phyloP scores from a whole-genome alignment of 2,888 invertebrate genomes.

The Trisateles emortualis region DNA sequence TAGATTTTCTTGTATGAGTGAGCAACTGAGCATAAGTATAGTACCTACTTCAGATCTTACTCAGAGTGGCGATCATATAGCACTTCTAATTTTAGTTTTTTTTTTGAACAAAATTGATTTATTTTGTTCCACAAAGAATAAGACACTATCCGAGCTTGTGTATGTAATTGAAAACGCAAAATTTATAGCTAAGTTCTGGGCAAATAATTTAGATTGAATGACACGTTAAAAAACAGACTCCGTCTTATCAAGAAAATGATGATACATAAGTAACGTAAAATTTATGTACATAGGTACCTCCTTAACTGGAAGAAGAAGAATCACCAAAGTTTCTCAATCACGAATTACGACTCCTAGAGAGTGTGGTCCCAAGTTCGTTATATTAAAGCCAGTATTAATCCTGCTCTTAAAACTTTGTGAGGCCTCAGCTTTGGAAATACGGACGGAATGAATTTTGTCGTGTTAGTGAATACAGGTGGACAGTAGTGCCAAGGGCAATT shows the following conservation, averaged over 20 bases:
- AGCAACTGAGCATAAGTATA: too few species aligned
- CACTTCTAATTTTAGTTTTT: too few species aligned
- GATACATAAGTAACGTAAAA: not conserved
- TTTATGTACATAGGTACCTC: not conserved
- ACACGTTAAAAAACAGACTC: too few species aligned
- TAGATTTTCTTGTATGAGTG: too few species aligned
- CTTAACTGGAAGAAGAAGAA: conserved; percentile 16
- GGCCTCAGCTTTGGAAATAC: conserved; percentile 18
- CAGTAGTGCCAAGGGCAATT: conserved; percentile 37
- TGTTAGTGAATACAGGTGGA: conserved; percentile 17
- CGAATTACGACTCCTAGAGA: conserved; percentile 35
- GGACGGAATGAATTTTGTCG: conserved; percentile 3
- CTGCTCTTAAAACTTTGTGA: conserved; percentile 26
- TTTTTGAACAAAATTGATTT: too few species aligned
- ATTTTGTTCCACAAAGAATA: too few species aligned
- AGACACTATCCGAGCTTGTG: too few species aligned
- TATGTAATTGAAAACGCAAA: too few species aligned
- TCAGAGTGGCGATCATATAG: too few species aligned
- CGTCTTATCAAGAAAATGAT: not conserved
- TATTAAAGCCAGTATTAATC: conserved; percentile 38
- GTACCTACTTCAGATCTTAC: too few species aligned
- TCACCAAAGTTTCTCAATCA: conserved; percentile 41
- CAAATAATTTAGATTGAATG: too few species aligned
- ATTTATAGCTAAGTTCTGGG: too few species aligned
- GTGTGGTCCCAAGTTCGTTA: conserved; percentile 29